Conservation (phyloP, 2,113 vertebrate species). For the Melanostigma gelatinosum region DNA sequence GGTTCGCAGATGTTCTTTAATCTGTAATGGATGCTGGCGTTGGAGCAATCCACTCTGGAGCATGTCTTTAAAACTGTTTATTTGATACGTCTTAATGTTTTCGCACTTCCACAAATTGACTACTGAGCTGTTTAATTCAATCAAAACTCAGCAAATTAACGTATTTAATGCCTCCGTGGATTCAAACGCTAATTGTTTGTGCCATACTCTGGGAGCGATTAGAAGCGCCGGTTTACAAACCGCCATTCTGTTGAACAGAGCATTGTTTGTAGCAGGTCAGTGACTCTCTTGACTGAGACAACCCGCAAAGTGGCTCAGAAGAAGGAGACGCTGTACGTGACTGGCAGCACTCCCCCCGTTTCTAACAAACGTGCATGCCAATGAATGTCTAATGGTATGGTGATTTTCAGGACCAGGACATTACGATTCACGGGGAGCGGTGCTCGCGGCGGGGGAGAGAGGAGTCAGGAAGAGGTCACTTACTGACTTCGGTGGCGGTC, state of each 20-base stretch:
- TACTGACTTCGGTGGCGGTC: conserved; percentile 96
- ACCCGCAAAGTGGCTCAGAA: conserved; percentile 14
- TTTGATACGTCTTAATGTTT: conserved; percentile 80
- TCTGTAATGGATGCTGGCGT: conserved; percentile 80
- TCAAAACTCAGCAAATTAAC: conserved; percentile 80
- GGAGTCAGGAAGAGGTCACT: conserved; percentile 76
- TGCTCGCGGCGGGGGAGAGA: background rate
- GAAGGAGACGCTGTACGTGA: background rate
- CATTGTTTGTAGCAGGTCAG: conserved; percentile 51
- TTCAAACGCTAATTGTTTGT: conserved; percentile 75
- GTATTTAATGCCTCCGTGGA: conserved; percentile 68
- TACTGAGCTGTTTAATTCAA: conserved; percentile 80
- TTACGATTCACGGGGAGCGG: background rate
- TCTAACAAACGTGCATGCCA: conserved; percentile 6
- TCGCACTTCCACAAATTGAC: conserved; percentile 79
- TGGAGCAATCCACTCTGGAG: conserved; percentile 77
- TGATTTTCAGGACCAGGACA: conserved; percentile 19
- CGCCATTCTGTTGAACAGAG: conserved; percentile 23
- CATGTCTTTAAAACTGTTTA: conserved; percentile 79
- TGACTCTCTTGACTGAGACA: conserved; percentile 46
- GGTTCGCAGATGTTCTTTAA: conserved; percentile 81
- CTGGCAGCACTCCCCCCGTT: conserved; percentile 3
- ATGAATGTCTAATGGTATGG: conserved; percentile 10
- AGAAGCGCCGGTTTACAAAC: conserved; percentile 46
- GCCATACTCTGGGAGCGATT: conserved; percentile 49